Base-by-base conservation (phyloP, 2,888 invertebrate species). In the Tetropium fuscum region DNA sequence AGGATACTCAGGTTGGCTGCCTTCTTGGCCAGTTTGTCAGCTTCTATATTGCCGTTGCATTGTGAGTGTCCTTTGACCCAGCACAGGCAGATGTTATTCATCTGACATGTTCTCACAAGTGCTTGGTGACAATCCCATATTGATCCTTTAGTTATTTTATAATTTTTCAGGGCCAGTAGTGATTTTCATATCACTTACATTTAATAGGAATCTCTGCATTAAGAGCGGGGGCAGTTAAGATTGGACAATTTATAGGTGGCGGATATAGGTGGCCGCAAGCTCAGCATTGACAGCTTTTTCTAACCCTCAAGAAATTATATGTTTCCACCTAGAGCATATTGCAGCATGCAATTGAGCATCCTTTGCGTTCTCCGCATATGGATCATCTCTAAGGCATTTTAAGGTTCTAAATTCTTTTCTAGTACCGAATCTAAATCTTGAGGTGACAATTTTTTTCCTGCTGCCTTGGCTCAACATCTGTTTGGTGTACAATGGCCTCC, bases 191-290 rank as follows among this genome's bases (percentile, higher is more conserved):
- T 13, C 32, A 10, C 6, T 13, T n/a, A 2, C 27, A n/a, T 27
- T 27, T 7, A 38, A 7, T 3, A 38, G 38, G 5, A 38, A 13
- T 16, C 18, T 38, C 38, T 4, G 38, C 16, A 7, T 38, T 38
- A 5, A 38, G 38, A 10, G 18, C 6, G 8, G 38, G n/a, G 18
- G 38, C 38, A 16, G 15, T 10, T 38, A 38, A 8, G 3, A 13
- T 5, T 18, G 5, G 10, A 38, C 27, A 27, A 27, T 27, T 27
- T 3, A n/a, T 27, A 27, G 47, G 47, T 11, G 13, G 18, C 1
- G 47, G 47, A 16, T 47, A 47, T 11, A n/a, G n/a, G 16, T 47
- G 7, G n/a, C 47, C 27, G n/a, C 27, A 3, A 47, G 2, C 6
- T 47, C 32, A 8, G 15, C 13, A n/a, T 34, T 13, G 16, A 30